These are phyloP conservation scores for Cosmia trapezina DNA, from an alignment of 2,888 invertebrate genomes.

Conservation along the genomic window DNA sequence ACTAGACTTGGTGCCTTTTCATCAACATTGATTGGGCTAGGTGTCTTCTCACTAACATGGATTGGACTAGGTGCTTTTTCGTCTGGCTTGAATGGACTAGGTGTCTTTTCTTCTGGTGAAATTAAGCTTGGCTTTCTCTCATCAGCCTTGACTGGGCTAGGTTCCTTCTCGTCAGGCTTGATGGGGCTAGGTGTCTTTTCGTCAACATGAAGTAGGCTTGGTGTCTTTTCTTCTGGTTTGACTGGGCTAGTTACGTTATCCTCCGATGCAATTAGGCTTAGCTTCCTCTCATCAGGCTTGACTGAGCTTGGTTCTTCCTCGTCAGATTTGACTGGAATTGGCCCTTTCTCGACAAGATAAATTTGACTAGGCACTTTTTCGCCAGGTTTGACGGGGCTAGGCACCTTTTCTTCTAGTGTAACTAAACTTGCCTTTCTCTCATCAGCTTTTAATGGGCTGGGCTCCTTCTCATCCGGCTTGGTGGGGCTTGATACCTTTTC, in stretches of 20 bases:
- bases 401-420: slow-evolving; percentile 12
- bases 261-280: no score
- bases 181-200: no score
- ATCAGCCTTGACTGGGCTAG: no score
- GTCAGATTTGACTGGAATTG: no score
- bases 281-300: no score
- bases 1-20: not conserved
- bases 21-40: not conserved
- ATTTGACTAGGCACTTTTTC: not conserved
- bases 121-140: no score
- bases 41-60: not conserved
- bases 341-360: not conserved
- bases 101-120: not conserved
- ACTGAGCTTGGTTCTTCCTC: no score
- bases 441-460: not conserved
- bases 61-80: no score
- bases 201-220: no score
- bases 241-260: no score
- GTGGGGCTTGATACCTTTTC: not conserved
- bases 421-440: slow-evolving; percentile 21
- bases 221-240: no score
- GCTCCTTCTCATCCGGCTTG: not conserved
- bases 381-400: slow-evolving; percentile 8
- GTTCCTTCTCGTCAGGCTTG: no score
- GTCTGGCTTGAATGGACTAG: slow-evolving; percentile 16